These are phyloP conservation scores for Syngnathus floridae DNA, from an alignment of 2,113 vertebrate species.

Conservation along the genomic window DNA sequence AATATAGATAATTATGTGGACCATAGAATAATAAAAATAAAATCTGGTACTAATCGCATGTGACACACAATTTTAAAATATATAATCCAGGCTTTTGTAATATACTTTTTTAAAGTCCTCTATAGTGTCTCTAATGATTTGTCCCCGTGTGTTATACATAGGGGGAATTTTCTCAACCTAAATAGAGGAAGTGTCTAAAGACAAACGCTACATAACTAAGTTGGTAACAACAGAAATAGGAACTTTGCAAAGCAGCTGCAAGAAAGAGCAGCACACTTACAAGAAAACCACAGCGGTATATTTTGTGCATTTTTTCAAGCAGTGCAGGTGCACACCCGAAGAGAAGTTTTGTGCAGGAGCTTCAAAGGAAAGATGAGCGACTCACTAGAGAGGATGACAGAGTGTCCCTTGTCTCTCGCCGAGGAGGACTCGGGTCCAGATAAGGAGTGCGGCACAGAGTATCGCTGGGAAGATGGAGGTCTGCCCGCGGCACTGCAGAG, in stretches of 20 bases:
- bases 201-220: slow-evolving; percentile 8
- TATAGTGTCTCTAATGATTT: neutral
- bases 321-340: slow-evolving; percentile 20
- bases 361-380: slow-evolving; percentile 72
- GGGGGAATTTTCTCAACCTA: slow-evolving; percentile 10
- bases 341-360: neutral
- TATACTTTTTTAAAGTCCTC: neutral
- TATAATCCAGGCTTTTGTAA: neutral
- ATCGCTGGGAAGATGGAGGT: slow-evolving; percentile 79
- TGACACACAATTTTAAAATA: neutral
- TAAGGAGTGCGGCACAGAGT: slow-evolving; percentile 67
- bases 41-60: too few species aligned
- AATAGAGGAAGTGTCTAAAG: slow-evolving; percentile 54
- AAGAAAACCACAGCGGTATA: slow-evolving; percentile 23
- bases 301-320: neutral
- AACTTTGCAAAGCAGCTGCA: slow-evolving; percentile 55
- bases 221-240: slow-evolving; percentile 56
- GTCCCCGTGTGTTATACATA: neutral
- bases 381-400: slow-evolving; percentile 77
- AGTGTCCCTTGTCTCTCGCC: slow-evolving; percentile 54
- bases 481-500: slow-evolving; percentile 83
- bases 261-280: slow-evolving; percentile 9
- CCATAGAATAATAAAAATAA: too few species aligned
- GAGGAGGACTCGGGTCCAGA: slow-evolving; percentile 60
- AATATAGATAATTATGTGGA: too few species aligned